These are phyloP conservation scores for Anarhynchus alexandrinus DNA, from an alignment of 2,113 vertebrate genomes.

Conservation along the genomic window DNA sequence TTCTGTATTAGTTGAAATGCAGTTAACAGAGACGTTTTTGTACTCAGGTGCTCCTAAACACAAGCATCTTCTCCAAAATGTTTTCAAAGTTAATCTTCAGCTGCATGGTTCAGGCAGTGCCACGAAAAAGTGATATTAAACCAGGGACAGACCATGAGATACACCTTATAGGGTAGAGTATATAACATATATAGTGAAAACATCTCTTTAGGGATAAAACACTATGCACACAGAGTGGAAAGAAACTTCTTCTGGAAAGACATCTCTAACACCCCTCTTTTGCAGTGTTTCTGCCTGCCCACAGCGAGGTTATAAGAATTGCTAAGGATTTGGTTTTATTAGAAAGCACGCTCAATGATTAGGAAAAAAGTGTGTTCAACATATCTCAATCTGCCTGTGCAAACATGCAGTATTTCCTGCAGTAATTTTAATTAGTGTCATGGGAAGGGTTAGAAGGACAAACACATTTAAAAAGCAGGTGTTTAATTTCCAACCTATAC, in stretches of 20 bases:
- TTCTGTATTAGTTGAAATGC: background rate
- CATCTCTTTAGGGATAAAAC: background rate
- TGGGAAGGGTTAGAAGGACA: background rate
- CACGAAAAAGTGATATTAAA: background rate
- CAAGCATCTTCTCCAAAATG: background rate
- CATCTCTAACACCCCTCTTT: fast-evolving
- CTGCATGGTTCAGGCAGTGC: background rate
- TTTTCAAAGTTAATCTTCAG: background rate
- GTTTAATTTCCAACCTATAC: background rate
- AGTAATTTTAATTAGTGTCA: background rate
- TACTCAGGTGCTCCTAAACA: background rate
- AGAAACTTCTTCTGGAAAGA: background rate
- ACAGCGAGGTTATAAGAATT: background rate
- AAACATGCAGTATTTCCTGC: background rate
- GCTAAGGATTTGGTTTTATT: background rate
- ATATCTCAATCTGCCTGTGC: background rate
- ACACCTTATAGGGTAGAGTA: background rate
- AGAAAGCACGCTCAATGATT: background rate
- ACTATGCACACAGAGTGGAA: background rate
- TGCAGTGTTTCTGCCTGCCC: background rate
- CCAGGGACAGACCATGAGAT: background rate
- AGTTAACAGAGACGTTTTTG: background rate
- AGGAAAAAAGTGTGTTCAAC: background rate
- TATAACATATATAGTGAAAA: background rate
- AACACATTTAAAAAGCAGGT: background rate